Evolutionary conservation across 2,113 vertebrate species (phyloP).

Genomic region (Ibidorhyncha struthersii): DNA sequence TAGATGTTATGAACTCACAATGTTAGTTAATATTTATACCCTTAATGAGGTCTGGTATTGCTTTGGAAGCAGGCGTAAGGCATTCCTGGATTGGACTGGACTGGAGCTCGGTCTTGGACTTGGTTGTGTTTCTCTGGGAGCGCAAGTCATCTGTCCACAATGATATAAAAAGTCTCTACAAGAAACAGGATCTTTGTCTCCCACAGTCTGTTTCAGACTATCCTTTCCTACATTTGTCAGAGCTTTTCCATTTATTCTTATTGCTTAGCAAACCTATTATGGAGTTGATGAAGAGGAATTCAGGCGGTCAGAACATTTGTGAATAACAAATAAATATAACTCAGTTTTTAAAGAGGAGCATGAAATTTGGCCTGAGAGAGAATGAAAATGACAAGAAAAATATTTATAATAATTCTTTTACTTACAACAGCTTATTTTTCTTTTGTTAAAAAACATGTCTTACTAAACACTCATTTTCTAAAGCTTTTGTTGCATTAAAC

Average conservation of each 20-base stretch:
- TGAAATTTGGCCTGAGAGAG: background rate
- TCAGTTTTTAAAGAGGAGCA: constrained; percentile 6
- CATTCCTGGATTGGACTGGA: background rate
- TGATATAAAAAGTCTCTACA: background rate
- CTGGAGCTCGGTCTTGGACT: background rate
- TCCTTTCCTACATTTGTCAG: background rate
- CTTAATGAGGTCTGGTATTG: background rate
- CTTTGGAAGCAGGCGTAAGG: background rate
- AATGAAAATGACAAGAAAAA: constrained; percentile 28
- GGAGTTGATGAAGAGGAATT: background rate
- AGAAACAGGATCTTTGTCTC: background rate
- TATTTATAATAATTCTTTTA: constrained; percentile 28
- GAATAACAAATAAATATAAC: background rate
- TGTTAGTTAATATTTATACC: background rate
- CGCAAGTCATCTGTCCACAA: background rate
- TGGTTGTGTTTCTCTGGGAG: background rate
- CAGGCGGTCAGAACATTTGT: background rate
- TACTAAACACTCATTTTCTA: constrained; percentile 51
- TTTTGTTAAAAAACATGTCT: constrained; percentile 24
- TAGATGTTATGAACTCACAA: background rate
- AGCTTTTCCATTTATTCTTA: background rate
- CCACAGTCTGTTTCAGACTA: background rate
- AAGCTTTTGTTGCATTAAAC: constrained; percentile 51
- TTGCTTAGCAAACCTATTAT: background rate
- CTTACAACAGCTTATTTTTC: constrained; percentile 6